Conservation (phyloP, 2,888 invertebrate genomes). For the Lepidochrysops patricia region DNA sequence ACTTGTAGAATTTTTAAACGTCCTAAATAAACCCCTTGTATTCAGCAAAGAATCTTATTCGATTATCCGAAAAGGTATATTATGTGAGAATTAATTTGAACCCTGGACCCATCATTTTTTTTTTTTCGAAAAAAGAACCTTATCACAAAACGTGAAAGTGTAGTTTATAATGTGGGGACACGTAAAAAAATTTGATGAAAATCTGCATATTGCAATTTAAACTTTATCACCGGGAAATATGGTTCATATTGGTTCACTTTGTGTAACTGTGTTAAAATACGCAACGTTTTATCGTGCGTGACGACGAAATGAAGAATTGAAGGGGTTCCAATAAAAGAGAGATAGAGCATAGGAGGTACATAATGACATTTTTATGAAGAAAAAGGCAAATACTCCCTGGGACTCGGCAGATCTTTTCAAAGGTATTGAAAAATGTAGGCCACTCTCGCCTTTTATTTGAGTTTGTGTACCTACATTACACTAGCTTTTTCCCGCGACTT, state of each 20-base stretch:
- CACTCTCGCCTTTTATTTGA: neutral
- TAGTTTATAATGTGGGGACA: neutral
- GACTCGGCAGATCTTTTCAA: slow-evolving; percentile 1
- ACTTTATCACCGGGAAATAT: neutral
- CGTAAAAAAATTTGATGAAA: neutral
- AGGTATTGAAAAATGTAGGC: neutral
- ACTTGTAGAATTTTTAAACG: neutral
- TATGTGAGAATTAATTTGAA: slow-evolving; percentile 6
- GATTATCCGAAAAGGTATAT: slow-evolving; percentile 8
- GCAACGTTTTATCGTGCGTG: slow-evolving; percentile 7
- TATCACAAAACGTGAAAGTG: neutral
- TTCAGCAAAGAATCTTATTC: slow-evolving; percentile 6
- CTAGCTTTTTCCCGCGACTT: no score
- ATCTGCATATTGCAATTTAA: neutral
- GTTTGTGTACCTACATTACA: neutral
- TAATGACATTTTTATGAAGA: slow-evolving; percentile 12
- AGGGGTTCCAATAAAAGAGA: slow-evolving; percentile 7
- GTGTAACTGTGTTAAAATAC: neutral
- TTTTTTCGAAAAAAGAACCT: neutral
- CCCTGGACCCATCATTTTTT: neutral
- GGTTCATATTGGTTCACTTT: neutral
- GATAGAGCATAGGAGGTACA: slow-evolving; percentile 2
- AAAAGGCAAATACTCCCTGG: neutral
- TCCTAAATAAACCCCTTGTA: neutral
- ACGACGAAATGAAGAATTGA: slow-evolving; percentile 5